A percentile compares a stretch with the other conserved stretches of the same genome.
Evolutionary conservation across 2,797 vertebrate genomes (phyloP).

Genomic region (Ctenochaetus hawaiiensis): DNA sequence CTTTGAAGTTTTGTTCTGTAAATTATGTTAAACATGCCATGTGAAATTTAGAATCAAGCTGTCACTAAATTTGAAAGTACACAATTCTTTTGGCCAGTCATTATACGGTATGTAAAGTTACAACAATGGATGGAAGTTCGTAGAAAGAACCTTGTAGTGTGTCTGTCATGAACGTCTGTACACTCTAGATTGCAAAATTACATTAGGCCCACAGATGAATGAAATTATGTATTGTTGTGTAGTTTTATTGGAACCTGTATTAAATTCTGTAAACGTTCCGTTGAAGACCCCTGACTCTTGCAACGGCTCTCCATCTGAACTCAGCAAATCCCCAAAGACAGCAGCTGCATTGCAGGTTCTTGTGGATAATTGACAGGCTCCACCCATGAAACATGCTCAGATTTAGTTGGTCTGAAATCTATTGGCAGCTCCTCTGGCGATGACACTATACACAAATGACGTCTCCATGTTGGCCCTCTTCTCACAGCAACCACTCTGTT

Average conservation of each 20-base stretch:
- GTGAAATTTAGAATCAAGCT: conserved; percentile 20
- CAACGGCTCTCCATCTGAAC: conserved; percentile 38
- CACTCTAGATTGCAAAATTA: conserved; percentile 49
- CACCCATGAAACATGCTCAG: conserved; percentile 63
- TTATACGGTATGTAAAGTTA: conserved; percentile 46
- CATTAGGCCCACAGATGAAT: conserved; percentile 51
- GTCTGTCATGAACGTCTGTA: conserved; percentile 32
- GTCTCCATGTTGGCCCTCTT: conserved; percentile 59
- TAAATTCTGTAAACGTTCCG: conserved; percentile 31
- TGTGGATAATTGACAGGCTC: conserved; percentile 69
- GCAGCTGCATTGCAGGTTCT: conserved; percentile 70
- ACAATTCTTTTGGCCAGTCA: conserved; percentile 15
- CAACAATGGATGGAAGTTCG: conserved; percentile 20
- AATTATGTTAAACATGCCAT: conserved; percentile 1
- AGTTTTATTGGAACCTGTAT: conserved; percentile 50
- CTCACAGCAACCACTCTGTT: conserved; percentile 73
- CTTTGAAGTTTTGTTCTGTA: conserved; percentile 23
- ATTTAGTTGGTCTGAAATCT: conserved; percentile 60
- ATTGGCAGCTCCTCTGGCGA: conserved; percentile 62
- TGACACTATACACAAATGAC: conserved; percentile 73
- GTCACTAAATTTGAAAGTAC: conserved; percentile 19
- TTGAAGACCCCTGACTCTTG: conserved; percentile 17
- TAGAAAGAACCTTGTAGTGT: conserved; percentile 10
- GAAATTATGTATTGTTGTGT: conserved; percentile 33
- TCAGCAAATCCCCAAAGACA: conserved; percentile 44